Conservation (phyloP, 1,140 invertebrate genomes). For the Drosophila arawakana region DNA sequence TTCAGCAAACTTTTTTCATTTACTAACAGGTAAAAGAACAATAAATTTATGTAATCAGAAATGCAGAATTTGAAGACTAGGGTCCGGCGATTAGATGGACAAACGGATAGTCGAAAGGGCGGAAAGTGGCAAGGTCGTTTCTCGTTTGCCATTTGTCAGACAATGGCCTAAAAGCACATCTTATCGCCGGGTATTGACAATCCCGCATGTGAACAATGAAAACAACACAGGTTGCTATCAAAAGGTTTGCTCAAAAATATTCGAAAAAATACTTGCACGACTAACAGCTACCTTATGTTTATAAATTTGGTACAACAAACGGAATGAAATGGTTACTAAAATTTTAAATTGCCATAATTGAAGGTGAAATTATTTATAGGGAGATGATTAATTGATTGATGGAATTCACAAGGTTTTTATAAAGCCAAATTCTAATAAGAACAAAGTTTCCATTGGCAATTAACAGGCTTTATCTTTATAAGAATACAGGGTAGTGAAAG, state of each 20-base stretch:
- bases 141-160: constrained; percentile 39
- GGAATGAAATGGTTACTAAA: too few relatives aligned
- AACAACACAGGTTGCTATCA: constrained; percentile 51
- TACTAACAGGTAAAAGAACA: constrained; percentile 10
- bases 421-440: too few relatives aligned
- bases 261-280: background rate
- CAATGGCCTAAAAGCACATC: constrained; percentile 27
- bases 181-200: constrained; percentile 38
- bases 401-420: too few relatives aligned
- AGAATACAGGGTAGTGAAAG: constrained; percentile 23
- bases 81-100: background rate
- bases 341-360: too few relatives aligned
- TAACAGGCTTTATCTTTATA: background rate
- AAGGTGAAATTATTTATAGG: too few relatives aligned
- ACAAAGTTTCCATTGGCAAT: too few relatives aligned
- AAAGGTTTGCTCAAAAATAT: constrained; percentile 19
- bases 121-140: constrained; percentile 24
- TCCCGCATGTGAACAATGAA: constrained; percentile 42
- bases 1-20: constrained; percentile 68
- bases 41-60: constrained; percentile 33
- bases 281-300: background rate
- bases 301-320: too few relatives aligned
- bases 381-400: too few relatives aligned
- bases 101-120: background rate
- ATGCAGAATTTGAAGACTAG: background rate